Evolutionary conservation across 2,797 vertebrate genomes (phyloP), one percentile per base, ranked within the genome.

Genomic region (Oophaga sylvatica): DNA sequence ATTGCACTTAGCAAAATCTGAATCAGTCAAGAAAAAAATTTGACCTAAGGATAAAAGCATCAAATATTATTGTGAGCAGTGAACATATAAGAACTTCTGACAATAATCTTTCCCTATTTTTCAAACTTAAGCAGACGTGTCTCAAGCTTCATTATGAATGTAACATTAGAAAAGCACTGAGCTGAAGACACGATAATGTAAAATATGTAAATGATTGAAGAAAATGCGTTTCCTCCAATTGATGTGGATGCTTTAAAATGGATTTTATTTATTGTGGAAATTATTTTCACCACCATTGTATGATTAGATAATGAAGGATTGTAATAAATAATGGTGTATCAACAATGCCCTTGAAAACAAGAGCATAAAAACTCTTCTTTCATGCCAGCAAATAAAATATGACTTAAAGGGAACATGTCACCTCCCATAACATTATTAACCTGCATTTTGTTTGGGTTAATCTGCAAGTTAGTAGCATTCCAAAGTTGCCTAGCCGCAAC

Each of bases 201-300:
- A 94, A 94, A 92, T 91, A 93, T 89, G 90, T 80, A 93, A 94
- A 91, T 88, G 1, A 77, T 85, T 71, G 80, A 76, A 45, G 26
- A 82, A 60, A 87, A 87, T 90, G 67, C 53, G 87, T 90, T 81
- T 79, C 76, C 87, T 82, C 87, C 91, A 80, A 79, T 29, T 89
- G 88, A 89, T 90, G 76, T 77, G 84, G 70, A 56, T 63, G 87
- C 90, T 90, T 90, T 81, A 80, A 90, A 88, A 67, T 67, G 86
- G 71, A 88, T 90, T 82, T 83, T 87, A 89, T 90, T 91, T 89
- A 90, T 75, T 89, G 81, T 89, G 88, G 87, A 8, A 92, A 90
- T 90, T 41, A 86, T 90, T 89, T 89, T 89, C 62, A 78, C 35
- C 76, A 75, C 71, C 91, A 90, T 91, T 81, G 35, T 89, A 59